These are phyloP conservation scores for Agrilus cyanescens DNA, from an alignment of 2,888 invertebrate genomes.

Conservation along the genomic window DNA sequence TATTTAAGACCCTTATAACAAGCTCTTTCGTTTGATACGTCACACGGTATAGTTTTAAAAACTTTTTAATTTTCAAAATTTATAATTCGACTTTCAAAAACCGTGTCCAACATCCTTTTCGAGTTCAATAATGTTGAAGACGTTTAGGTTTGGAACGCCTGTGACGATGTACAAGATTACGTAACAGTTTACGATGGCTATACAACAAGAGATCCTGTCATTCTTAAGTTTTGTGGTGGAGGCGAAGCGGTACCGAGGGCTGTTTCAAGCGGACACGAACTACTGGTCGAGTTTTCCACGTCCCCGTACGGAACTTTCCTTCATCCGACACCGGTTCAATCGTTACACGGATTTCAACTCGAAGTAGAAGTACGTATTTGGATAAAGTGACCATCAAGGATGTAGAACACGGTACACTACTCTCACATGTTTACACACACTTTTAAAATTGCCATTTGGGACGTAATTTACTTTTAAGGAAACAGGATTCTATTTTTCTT, in stretches of 20 bases:
- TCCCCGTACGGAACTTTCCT: conserved; percentile 83
- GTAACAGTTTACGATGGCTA: conserved; percentile 83
- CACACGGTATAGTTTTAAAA: too few species aligned
- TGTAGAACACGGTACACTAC: too few species aligned
- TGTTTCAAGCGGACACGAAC: conserved; percentile 76
- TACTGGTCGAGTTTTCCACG: conserved; percentile 80
- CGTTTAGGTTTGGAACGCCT: conserved; percentile 64
- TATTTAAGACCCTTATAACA: too few species aligned
- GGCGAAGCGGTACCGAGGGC: conserved; percentile 78
- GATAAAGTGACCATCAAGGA: neutral
- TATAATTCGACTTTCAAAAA: too few species aligned
- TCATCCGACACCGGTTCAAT: conserved; percentile 63
- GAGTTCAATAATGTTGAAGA: neutral
- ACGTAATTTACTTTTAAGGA: too few species aligned
- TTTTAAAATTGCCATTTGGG: too few species aligned
- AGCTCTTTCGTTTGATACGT: too few species aligned
- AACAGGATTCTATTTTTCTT: too few species aligned
- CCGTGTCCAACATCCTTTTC: too few species aligned
- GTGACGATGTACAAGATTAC: conserved; percentile 65
- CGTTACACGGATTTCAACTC: conserved; percentile 78
- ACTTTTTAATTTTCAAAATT: too few species aligned
- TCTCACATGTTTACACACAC: too few species aligned
- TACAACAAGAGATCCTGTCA: conserved; percentile 75
- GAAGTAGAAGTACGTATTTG: conserved; percentile 55
- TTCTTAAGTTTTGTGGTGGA: conserved; percentile 82